A percentile compares a stretch with the other conserved stretches of the same genome.
Evolutionary conservation across 2,113 vertebrate species (phyloP).

Genomic region (Monopterus albus): DNA sequence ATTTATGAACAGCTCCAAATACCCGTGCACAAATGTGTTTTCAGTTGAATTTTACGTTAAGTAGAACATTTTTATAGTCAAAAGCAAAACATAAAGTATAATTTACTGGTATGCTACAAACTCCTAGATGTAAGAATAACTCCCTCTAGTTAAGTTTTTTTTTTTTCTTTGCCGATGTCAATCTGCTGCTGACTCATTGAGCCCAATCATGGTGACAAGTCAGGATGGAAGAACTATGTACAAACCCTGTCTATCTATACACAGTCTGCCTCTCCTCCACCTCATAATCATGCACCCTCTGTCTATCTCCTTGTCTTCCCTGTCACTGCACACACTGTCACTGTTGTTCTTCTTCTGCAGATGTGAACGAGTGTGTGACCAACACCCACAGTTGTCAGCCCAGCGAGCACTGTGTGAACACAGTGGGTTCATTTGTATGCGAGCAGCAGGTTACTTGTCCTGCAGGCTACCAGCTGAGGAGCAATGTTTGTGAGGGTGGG

Average conservation of each 20-base stretch:
- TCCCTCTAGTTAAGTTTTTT: conserved; percentile 8
- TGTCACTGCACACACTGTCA: conserved; percentile 5
- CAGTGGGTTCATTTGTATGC: conserved; percentile 88
- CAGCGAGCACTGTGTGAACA: conserved; percentile 89
- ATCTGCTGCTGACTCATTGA: conserved; percentile 38
- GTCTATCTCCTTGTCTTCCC: neutral
- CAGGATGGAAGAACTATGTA: no score
- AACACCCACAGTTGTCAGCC: conserved; percentile 86
- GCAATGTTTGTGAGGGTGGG: conserved; percentile 88
- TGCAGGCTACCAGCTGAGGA: conserved; percentile 81
- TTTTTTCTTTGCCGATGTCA: conserved; percentile 7
- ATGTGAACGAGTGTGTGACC: conserved; percentile 90
- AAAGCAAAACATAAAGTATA: conserved; percentile 7
- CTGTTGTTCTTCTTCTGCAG: conserved; percentile 73
- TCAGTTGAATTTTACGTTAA: neutral
- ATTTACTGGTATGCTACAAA: neutral
- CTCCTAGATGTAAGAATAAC: neutral
- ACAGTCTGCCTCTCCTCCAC: neutral
- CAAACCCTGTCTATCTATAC: no score
- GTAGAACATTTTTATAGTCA: no score
- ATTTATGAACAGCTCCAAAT: neutral
- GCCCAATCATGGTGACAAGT: no score
- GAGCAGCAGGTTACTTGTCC: conserved; percentile 86
- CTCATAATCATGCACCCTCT: neutral
- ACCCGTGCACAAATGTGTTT: no score